Conservation (phyloP, 1,140 invertebrate genomes). For the Drosophila albomicans region DNA sequence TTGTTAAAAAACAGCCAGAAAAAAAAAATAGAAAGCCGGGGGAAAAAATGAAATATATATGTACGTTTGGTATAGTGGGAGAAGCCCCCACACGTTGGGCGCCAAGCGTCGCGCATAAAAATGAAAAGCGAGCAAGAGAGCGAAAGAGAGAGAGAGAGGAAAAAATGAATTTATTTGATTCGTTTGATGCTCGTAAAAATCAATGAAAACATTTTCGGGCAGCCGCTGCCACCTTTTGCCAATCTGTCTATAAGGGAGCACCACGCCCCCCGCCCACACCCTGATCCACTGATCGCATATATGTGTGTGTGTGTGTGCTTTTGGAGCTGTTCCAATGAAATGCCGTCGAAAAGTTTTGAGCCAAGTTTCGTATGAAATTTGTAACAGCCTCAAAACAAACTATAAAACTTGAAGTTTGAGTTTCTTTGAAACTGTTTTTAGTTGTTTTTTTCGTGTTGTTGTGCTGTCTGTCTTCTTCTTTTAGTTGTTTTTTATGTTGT, state of each 20-base stretch:
- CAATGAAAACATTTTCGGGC: slow-evolving; percentile 71
- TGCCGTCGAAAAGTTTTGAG: slow-evolving; percentile 64
- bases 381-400: slow-evolving; percentile 62
- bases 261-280: background rate
- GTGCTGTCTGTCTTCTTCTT: slow-evolving; percentile 11
- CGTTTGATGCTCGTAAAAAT: slow-evolving; percentile 78
- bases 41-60: background rate
- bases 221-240: slow-evolving; percentile 45
- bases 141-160: background rate
- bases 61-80: background rate
- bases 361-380: slow-evolving; percentile 78
- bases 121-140: slow-evolving; percentile 18
- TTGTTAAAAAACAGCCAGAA: slow-evolving; percentile 12
- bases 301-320: slow-evolving; percentile 4
- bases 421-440: slow-evolving; percentile 77
- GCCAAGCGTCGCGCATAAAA: slow-evolving; percentile 34
- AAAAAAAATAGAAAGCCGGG: slow-evolving; percentile 6
- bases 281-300: no score
- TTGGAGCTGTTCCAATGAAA: slow-evolving; percentile 48
- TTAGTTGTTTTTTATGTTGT: slow-evolving; percentile 23
- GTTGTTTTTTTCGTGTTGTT: slow-evolving; percentile 44
- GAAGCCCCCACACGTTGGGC: slow-evolving; percentile 40
- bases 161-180: slow-evolving; percentile 75
- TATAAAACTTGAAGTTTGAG: slow-evolving; percentile 78
- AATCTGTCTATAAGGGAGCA: slow-evolving; percentile 37